Conservation (phyloP, 1,140 invertebrate species). For the Eulimnadia texana region DNA sequence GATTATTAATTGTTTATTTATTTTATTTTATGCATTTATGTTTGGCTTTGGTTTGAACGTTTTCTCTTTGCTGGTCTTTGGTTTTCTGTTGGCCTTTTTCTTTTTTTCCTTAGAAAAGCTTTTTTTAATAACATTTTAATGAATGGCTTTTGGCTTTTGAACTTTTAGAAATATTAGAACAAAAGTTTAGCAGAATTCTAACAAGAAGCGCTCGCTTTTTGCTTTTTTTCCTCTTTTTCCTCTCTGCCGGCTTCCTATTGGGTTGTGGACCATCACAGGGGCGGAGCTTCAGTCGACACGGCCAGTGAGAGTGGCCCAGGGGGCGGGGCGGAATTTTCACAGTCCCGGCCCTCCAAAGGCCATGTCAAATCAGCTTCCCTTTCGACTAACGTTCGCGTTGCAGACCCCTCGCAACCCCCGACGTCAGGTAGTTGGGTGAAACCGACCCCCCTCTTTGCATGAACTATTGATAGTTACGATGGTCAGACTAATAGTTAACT, state of each 20-base stretch:
- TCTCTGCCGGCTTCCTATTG: background rate
- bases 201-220: background rate
- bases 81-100: too few relatives aligned
- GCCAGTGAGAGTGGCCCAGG: background rate
- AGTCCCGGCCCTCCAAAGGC: conserved; percentile 41
- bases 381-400: conserved; percentile 43
- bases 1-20: too few relatives aligned
- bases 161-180: too few relatives aligned
- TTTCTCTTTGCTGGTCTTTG: too few relatives aligned
- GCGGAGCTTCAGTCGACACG: background rate
- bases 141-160: too few relatives aligned
- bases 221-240: background rate
- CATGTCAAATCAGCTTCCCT: conserved; percentile 91
- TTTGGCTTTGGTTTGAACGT: too few relatives aligned
- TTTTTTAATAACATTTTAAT: too few relatives aligned
- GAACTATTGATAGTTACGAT: too few relatives aligned
- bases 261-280: background rate
- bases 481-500: too few relatives aligned
- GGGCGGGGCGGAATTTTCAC: background rate
- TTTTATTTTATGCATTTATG: too few relatives aligned
- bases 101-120: too few relatives aligned
- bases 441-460: background rate
- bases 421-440: background rate
- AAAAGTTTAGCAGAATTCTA: too few relatives aligned
- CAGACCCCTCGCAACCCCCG: background rate